These are phyloP conservation scores for Lasaia peninsularis DNA, from an alignment of 1,140 invertebrate species.

Conservation along the genomic window DNA sequence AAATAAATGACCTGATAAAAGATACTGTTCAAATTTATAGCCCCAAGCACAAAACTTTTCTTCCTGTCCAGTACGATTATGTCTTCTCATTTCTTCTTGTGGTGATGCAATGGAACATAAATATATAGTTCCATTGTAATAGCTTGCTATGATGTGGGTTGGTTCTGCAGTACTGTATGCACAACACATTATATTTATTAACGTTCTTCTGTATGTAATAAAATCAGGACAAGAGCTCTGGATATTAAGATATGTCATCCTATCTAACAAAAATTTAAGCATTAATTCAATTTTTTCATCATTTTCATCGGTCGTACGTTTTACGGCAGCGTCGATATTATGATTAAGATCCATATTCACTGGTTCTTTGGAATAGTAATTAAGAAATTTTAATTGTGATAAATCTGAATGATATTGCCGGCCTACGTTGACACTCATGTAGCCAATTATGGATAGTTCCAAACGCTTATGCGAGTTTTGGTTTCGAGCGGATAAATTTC, in stretches of 20 bases:
- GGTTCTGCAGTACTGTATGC: conserved; percentile 78
- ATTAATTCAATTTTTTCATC: conserved; percentile 59
- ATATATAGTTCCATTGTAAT: conserved; percentile 81
- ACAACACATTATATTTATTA: conserved; percentile 80
- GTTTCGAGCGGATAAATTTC: not conserved
- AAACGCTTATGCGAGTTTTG: not conserved
- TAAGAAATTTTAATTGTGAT: conserved; percentile 67
- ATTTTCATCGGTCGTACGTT: conserved; percentile 37
- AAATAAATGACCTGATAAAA: conserved; percentile 32
- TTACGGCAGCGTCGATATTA: conserved; percentile 47
- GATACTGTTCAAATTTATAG: conserved; percentile 87
- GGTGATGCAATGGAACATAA: conserved; percentile 80
- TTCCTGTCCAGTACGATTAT: conserved; percentile 53
- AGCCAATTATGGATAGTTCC: conserved; percentile 52
- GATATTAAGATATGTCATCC: conserved; percentile 33
- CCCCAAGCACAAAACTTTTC: conserved; percentile 82
- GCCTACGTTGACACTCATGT: conserved; percentile 62
- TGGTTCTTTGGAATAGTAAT: conserved; percentile 30
- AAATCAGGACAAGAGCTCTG: conserved; percentile 56
- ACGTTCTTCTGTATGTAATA: conserved; percentile 82
- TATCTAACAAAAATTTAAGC: conserved; percentile 61
- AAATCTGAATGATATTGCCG: conserved; percentile 46
- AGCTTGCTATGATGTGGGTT: conserved; percentile 80
- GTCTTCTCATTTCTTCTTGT: conserved; percentile 55
- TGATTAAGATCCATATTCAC: conserved; percentile 66